These are phyloP conservation scores for Octodonta nipae DNA, from an alignment of 2,888 invertebrate species.

Conservation along the genomic window DNA sequence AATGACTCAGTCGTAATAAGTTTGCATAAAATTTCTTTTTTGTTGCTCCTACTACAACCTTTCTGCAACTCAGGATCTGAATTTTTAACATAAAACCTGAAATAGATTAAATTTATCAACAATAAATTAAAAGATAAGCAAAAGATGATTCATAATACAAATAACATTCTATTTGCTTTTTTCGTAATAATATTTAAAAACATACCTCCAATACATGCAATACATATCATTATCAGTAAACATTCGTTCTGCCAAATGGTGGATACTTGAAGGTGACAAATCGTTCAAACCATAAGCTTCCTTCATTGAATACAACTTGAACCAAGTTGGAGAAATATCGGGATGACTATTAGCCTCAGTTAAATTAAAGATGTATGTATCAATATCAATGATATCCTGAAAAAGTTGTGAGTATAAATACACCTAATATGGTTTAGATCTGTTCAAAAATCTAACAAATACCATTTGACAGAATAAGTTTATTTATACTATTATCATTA, in stretches of 20 bases:
- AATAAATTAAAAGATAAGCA: neutral
- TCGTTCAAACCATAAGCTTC: conserved; percentile 48
- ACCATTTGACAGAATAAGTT: too few relatives aligned
- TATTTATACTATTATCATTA: too few relatives aligned
- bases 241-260: conserved; percentile 46
- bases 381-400: conserved; percentile 51
- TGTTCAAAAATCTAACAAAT: too few relatives aligned
- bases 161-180: neutral
- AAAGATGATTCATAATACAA: too few relatives aligned
- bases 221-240: conserved; percentile 40
- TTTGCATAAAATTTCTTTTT: neutral
- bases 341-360: conserved; percentile 53
- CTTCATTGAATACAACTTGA: conserved; percentile 60
- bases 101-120: conserved; percentile 3
- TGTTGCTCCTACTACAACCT: conserved; percentile 19
- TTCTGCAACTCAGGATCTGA: conserved; percentile 18
- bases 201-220: conserved; percentile 31
- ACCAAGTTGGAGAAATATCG: conserved; percentile 52
- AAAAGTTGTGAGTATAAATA: too few relatives aligned
- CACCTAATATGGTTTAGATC: too few relatives aligned
- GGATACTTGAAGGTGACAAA: conserved; percentile 49
- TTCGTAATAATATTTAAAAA: neutral
- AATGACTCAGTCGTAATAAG: neutral
- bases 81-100: conserved; percentile 19
- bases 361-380: conserved; percentile 63